Base-by-base conservation (phyloP, 2,888 invertebrate genomes). In the Apamea sordens region DNA sequence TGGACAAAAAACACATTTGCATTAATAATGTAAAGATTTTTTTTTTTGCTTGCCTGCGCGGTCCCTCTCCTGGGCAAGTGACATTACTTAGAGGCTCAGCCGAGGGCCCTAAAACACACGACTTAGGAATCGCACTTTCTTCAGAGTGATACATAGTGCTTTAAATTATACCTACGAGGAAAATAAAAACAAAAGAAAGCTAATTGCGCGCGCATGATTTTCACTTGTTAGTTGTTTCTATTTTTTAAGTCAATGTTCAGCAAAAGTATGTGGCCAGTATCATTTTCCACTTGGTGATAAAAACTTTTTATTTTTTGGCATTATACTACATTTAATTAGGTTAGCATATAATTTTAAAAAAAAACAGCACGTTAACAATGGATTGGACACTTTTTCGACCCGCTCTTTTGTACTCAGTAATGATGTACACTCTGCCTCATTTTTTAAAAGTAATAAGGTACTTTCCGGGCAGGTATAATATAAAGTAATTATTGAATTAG, bases 1-100 rank as follows among this genome's bases (percentile, higher is more conserved):
- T 65, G 73, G 53, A 87, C 84, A 86, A 87, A 84, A 79, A 73
- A 83, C 8, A 85, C 10, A 47, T 59, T 50, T 61, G 21, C 67
- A 63, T 79, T 72, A 79, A 72, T 53, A 63, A 79, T 68, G 53
- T 69, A 36, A 61, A 61, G 59, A 36, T 70, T 15, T 70, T 36
- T 32, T 24, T 28, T 32, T 36, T 41, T 36, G 2, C n/a, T 18
- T 15, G 18, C 7, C 1, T n/a, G 6, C 56, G 11, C 18, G 0
- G 36, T 32, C 5, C 15, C 5, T 0, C 32, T 36, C 18, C 24
- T 36, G 18, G 10, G 32, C 10, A 32, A 28, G 15, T 53, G 18
- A n/a, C 32, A 36, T 70, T 36, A 36, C 21, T 70, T 24, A 56
- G 53, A 53, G 53, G 53, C 24, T 24, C 53, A 53, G 53, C 21